Evolutionary conservation across 2,797 vertebrate species (phyloP).

Genomic region (Anabacerthia variegaticeps): DNA sequence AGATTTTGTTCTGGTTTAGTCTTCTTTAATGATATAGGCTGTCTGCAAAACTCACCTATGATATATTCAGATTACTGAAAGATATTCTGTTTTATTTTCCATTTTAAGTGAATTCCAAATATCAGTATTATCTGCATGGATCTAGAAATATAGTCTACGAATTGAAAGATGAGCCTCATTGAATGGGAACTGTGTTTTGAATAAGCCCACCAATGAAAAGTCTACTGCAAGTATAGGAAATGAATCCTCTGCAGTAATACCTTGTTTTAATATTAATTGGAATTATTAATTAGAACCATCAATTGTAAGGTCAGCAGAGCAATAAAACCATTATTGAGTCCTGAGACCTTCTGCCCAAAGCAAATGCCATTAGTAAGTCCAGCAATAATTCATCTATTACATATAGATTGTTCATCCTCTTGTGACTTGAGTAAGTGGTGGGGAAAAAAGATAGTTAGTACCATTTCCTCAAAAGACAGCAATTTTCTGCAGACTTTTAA

Average conservation of each 20-base stretch:
- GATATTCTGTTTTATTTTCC: neutral
- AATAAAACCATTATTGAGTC: conserved; percentile 6
- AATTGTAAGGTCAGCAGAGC: conserved; percentile 29
- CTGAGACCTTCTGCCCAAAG: neutral
- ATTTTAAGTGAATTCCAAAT: neutral
- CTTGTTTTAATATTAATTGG: conserved; percentile 43
- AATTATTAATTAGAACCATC: conserved; percentile 17
- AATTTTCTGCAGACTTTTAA: neutral
- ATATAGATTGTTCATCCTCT: neutral
- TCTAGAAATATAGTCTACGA: neutral
- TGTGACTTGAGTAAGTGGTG: neutral
- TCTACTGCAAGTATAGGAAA: neutral
- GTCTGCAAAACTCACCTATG: neutral
- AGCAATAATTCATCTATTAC: conserved; percentile 6
- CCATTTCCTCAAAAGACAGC: neutral
- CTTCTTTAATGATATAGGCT: neutral
- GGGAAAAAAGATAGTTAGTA: neutral
- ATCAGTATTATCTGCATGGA: neutral
- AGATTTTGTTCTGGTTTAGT: neutral
- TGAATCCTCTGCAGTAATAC: neutral
- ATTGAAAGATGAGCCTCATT: neutral
- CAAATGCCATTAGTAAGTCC: neutral
- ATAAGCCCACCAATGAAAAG: neutral
- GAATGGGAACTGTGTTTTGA: neutral
- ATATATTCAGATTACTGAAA: neutral